Evolutionary conservation across 2,113 vertebrate genomes (phyloP), one percentile per base, ranked within the genome.

Genomic region (Chauna torquata): DNA sequence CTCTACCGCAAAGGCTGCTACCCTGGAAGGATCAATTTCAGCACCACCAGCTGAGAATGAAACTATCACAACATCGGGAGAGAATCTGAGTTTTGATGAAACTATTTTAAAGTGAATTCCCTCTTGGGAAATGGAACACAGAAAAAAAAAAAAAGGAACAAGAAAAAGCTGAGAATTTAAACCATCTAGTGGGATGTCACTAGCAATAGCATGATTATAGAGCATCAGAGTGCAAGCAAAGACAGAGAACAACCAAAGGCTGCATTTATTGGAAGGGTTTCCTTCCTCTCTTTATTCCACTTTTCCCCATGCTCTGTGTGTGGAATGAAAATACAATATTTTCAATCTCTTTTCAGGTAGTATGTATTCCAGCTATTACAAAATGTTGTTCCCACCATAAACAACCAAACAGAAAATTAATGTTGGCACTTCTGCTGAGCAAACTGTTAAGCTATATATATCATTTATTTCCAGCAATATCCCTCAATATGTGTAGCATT

Each of bases 1-100:
- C 16, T 65, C 76, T 59, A 78, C 55, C 0, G 3, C 32, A 68
- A 61, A 78, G 24, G 23, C 40, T 86, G 82, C 64, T 69, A 16
- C 17, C 22, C 13, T 69, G 50, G n/a, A 90, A 71, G 69, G 25
- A 69, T 38, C 25, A 34, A 22, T 85, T 96, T 80, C 3, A 5
- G 47, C 24, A 75, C 15, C 25, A 50, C 17, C 65, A 78, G 44
- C 52, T 76, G 70, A 58, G 75, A 95, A 90, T 50, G 27, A 86
- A 94, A 69, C 50, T 72, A 44, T 72, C 23, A 47, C 30, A 88
- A 82, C 57, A 36, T 66, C 55, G 86, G 55, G 66, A 81, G n/a
- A 72, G 20, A 93, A 90, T 28, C 3, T 40, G 36, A 87, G 44
- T 86, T 96, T 82, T 86, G 68, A 92, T 92, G 86, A 94, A 93